phyloP scores from a whole-genome alignment of 2,888 invertebrate species.

The Oligia latruncula region DNA sequence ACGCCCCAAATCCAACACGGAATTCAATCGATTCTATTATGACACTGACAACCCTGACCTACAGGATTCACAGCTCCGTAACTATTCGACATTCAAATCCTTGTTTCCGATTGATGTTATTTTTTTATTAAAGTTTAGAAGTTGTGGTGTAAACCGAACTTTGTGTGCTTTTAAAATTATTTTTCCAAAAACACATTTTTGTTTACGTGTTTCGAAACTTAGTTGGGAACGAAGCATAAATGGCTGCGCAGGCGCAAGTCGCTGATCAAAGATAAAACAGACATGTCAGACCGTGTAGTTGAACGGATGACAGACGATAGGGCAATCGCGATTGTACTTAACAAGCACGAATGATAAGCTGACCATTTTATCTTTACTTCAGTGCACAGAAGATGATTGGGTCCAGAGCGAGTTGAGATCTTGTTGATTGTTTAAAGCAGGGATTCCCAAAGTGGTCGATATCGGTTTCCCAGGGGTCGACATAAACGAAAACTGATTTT shows the following conservation, averaged over 20 bases:
- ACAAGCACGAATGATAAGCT: conserved; percentile 49
- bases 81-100: neutral
- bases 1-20: conserved; percentile 62
- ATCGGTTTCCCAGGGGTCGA: no score
- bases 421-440: conserved; percentile 9
- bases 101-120: neutral
- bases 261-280: conserved; percentile 52
- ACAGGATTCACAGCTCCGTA: conserved; percentile 57
- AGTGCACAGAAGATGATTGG: conserved; percentile 33
- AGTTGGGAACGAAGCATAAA: neutral
- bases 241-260: conserved; percentile 15
- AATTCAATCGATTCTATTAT: conserved; percentile 56
- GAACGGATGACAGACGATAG: conserved; percentile 53
- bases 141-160: neutral
- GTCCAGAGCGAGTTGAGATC: conserved; percentile 9
- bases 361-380: conserved; percentile 42
- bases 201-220: neutral
- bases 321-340: conserved; percentile 44
- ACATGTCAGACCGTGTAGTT: conserved; percentile 50
- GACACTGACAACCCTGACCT: conserved; percentile 65
- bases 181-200: neutral
- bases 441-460: no score
- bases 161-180: neutral
- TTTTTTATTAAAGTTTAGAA: neutral
- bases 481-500: no score